Evolutionary conservation across 1,140 invertebrate species (phyloP), one percentile per base, ranked within the genome.

Genomic region (Penaeus indicus): DNA sequence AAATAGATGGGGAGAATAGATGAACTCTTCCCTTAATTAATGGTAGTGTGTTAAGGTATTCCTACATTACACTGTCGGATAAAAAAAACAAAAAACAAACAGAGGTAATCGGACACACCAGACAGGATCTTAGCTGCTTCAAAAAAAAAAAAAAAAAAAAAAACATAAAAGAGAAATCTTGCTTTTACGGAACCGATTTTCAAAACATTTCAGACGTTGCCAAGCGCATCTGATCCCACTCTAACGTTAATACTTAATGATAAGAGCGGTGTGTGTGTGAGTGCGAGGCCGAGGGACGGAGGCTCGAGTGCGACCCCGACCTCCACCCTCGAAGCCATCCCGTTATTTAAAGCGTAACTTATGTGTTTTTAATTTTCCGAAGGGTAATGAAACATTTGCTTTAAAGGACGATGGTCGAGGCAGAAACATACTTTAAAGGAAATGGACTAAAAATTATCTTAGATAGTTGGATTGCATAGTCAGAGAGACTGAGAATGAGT

Each of bases 381-480:
- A 72, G 84, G 84, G 72, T 38, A 85, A 72, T 77, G 47, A 47
- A 61, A 72, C 69, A 85, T 42, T 85, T 85, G 69, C 69, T 85
- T 85, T 77, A 32, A 85, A 38, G 77, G 54, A 77, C 72, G 72
- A 75, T 61, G 54, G 78, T 85, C 77, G 84, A 85, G 60, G 60
- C 38, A 77, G 54, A 54, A 84, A 54, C 54, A 54, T 61, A 60
- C 69, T 85, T 85, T 77, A 32, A 85, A 38, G 77, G 69, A 77
- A 61, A 85, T 85, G 72, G 84, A 85, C 67, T 54, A 61, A 75
- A 54, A 54, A 84, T 69, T 54, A 85, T 42, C 38, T 69, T 84
- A 84, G 82, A 63, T 84, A 84, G 82, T 32, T 84, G 67, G 83
- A 72, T 54, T 85, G 84, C 69, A 72, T 75, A 77, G 84, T 75